A percentile compares a stretch with the other conserved stretches of the same genome.
These are phyloP conservation scores for Lichenostomus cassidix DNA, from an alignment of 2,113 vertebrate genomes.

Conservation along the genomic window DNA sequence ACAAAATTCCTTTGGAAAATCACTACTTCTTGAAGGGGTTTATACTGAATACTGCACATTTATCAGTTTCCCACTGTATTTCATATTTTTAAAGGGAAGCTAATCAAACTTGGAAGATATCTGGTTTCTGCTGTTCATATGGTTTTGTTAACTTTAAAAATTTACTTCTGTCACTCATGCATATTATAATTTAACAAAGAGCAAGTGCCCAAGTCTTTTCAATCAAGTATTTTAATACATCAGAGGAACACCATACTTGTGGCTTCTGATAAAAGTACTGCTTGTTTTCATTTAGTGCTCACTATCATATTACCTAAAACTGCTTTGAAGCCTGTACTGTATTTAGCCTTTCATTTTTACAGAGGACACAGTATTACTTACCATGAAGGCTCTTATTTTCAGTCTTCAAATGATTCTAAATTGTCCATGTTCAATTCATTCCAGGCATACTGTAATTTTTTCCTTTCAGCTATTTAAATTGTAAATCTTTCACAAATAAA, in stretches of 20 bases:
- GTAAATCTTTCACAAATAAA: not conserved
- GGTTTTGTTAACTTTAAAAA: not conserved
- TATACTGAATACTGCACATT: not conserved
- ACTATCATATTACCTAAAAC: not conserved
- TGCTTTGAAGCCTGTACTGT: not conserved
- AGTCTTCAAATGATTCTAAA: not conserved
- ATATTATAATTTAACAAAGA: not conserved
- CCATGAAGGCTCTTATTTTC: not conserved
- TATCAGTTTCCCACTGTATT: not conserved
- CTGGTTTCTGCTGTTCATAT: not conserved
- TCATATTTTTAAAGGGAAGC: not conserved
- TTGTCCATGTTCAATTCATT: not conserved
- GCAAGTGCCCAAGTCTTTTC: not conserved
- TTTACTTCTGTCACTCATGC: not conserved
- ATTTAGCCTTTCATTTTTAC: not conserved
- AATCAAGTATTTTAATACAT: not conserved
- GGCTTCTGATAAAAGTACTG: not conserved
- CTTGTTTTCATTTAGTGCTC: not conserved
- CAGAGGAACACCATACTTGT: not conserved
- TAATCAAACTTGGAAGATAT: not conserved
- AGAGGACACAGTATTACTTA: not conserved
- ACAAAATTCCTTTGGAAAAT: not conserved
- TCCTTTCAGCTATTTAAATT: not conserved
- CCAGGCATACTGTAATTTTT: not conserved
- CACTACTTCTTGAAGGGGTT: not conserved